These are phyloP conservation scores for Galerucella nymphaeae DNA, from an alignment of 2,888 invertebrate genomes.

Conservation along the genomic window DNA sequence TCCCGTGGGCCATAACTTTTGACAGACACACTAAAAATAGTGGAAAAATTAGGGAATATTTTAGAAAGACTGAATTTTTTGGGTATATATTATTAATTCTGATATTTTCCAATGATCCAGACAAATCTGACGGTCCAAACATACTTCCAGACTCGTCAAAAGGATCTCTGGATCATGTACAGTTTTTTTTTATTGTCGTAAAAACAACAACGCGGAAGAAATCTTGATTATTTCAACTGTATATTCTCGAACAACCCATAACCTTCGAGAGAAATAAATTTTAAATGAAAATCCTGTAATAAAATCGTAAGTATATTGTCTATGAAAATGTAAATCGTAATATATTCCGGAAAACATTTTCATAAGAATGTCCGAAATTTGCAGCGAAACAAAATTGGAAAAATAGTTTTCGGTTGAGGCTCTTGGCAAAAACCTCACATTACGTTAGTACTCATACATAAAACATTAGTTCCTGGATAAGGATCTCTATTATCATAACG, in stretches of 20 bases:
- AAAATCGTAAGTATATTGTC: constrained; percentile 42
- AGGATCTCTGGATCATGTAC: no score
- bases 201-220: background rate
- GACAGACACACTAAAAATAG: no score
- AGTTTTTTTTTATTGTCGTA: background rate
- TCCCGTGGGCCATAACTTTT: no score
- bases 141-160: no score
- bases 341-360: constrained; percentile 47
- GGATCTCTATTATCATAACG: constrained; percentile 32
- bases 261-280: constrained; percentile 16
- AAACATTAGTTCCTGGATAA: constrained; percentile 38
- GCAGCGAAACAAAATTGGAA: constrained; percentile 42
- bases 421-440: constrained; percentile 35
- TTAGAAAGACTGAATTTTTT: no score
- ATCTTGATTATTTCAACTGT: background rate
- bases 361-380: constrained; percentile 47
- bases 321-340: constrained; percentile 50
- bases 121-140: no score
- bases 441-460: constrained; percentile 43
- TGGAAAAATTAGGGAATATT: no score
- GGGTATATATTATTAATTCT: no score
- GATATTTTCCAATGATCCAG: no score
- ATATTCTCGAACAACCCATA: background rate
- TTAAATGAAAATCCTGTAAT: constrained; percentile 18
- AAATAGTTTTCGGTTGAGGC: constrained; percentile 39